Evolutionary conservation across 2,797 vertebrate genomes (phyloP).

Genomic region (Pantherophis vulpinus): DNA sequence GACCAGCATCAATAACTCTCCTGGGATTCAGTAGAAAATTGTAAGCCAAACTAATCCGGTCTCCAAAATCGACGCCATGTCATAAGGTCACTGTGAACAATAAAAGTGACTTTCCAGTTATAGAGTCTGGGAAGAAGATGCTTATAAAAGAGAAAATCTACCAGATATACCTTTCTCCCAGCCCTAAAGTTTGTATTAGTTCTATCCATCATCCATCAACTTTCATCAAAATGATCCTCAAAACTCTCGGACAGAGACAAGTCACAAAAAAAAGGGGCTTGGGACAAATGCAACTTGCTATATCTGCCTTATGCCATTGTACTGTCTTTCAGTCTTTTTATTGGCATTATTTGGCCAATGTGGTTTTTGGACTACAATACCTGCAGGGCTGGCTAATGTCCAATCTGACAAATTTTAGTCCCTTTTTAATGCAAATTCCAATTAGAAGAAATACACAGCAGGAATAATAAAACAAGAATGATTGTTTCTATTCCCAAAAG

Average conservation of each 20-base stretch:
- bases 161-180: neutral
- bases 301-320: neutral
- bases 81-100: neutral
- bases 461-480: neutral
- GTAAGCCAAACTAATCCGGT: neutral
- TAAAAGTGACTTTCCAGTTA: neutral
- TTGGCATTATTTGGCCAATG: neutral
- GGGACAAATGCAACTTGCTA: neutral
- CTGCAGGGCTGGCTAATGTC: neutral
- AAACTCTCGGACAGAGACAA: neutral
- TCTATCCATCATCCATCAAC: neutral
- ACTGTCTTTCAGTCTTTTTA: neutral
- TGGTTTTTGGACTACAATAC: neutral
- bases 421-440: conserved; percentile 20
- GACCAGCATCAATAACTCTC: neutral
- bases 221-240: neutral
- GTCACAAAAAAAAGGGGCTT: neutral
- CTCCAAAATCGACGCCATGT: neutral
- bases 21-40: neutral
- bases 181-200: neutral
- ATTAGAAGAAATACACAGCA: neutral
- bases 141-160: neutral
- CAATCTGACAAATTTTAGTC: conserved; percentile 1
- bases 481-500: neutral
- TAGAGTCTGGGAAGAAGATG: neutral